Base-by-base conservation (phyloP, 2,797 vertebrate species). In the Coregonus ussuriensis region DNA sequence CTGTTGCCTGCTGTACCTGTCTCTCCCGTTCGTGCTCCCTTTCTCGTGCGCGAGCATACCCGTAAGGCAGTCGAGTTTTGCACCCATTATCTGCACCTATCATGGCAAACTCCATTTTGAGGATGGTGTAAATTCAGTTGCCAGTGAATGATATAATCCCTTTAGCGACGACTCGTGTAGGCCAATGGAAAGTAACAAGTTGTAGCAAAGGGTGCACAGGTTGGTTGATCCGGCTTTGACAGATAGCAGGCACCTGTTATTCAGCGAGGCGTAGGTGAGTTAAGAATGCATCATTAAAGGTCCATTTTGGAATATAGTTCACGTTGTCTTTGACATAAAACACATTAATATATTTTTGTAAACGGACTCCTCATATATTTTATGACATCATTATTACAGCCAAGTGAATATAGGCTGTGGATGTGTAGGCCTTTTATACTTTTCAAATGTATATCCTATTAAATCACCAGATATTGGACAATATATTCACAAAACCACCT, bases 31-130 rank as follows among this genome's bases (percentile, higher is more conserved):
- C 97, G 18, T 97, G 93, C 84, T 97, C 97, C 85, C 95, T 92
- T 71, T 97, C 97, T 86, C 97, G 95, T 74, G 94, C 97, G 65
- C 94, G 94, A 47, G 94, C 97, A 21, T 97, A 99, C 7, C 96
- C 97, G 0, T 98, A 99, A 54, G 98, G 97, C 96, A 97, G 93
- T 94, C 98, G 98, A 82, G 94, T 97, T 85, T 96, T 98, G 94
- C 97, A 98, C 76, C 97, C 97, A 54, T 96, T 95, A 80, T 99
- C 98, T 0, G 97, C 97, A 5, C 98, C 97, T 91, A 99, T 97
- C 97, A 99, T 98, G 1, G 98, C 98, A 59, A 98, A 98, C 95
- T 99, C 98, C 98, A 99, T 99, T 89, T 93, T 92, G 84, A 82
- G 91, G 86, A 84, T 74, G 78, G 71, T 68, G 59, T 74, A 11